phyloP scores from a whole-genome alignment of 2,888 invertebrate genomes.

The Anagyrus pseudococci region DNA sequence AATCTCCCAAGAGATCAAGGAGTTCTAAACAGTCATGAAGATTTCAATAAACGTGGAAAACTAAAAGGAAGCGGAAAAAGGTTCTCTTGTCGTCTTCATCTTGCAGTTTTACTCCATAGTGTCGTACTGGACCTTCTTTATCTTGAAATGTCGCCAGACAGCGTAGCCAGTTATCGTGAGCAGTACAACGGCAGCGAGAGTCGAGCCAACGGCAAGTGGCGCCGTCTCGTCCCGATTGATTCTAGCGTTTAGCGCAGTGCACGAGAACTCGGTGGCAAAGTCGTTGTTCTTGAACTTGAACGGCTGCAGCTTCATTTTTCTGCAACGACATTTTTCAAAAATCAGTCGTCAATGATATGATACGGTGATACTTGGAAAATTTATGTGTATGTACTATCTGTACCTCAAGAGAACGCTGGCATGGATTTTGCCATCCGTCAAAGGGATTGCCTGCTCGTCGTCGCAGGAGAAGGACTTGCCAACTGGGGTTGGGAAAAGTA shows the following conservation, averaged over 20 bases:
- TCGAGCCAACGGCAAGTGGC: conserved; percentile 83
- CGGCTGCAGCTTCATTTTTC: conserved; percentile 76
- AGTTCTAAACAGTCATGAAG: too few relatives aligned
- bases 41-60: too few relatives aligned
- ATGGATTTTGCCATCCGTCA: conserved; percentile 63
- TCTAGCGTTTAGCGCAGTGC: conserved; percentile 65
- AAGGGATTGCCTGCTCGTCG: conserved; percentile 69
- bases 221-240: conserved; percentile 80
- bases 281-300: conserved; percentile 85
- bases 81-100: background rate
- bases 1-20: too few relatives aligned
- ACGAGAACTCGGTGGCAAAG: conserved; percentile 75
- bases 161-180: conserved; percentile 85
- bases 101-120: conserved; percentile 87
- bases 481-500: conserved; percentile 84
- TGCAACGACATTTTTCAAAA: conserved; percentile 34
- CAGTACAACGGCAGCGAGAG: conserved; percentile 81
- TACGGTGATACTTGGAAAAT: background rate
- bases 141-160: conserved; percentile 83
- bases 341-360: background rate
- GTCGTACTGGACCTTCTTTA: conserved; percentile 90
- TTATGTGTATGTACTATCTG: too few relatives aligned
- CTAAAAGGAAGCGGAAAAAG: background rate
- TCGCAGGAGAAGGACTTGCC: conserved; percentile 84
- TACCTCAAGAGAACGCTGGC: conserved; percentile 55